Base-by-base conservation (phyloP, 2,797 vertebrate genomes). In the Cottoperca gobio region DNA sequence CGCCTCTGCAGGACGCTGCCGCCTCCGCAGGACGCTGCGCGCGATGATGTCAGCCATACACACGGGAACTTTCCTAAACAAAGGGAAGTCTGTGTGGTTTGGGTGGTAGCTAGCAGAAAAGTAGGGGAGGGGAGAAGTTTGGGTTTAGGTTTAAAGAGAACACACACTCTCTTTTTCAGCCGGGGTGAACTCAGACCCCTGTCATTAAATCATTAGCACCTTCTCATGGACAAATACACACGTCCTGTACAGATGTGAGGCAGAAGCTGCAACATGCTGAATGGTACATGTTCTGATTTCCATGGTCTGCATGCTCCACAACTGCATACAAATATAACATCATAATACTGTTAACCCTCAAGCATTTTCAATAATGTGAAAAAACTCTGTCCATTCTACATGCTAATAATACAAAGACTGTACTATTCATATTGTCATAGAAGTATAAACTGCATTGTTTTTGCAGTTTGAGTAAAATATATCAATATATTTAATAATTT, bases 21-120 rank as follows among this genome's bases (percentile, higher is more conserved):
- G 91, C 91, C 93, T 92, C 89, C 86, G 80, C 90, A 82, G 80
- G 77, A 90, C 76, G 76, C 79, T 63, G 82, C 48, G 68, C 69
- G 54, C 75, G 46, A 91, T 96, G 94, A 95, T 95, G 95, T 95
- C 94, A 95, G 89, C 64, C 71, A 70, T 69, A 79, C 89, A 93
- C 91, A 91, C 89, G 83, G 90, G 93, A 94, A 92, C 92, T 89
- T 91, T 92, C 90, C 92, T 91, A 93, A 94, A 95, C 94, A 95
- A 95, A 95, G 94, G 90, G 86, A 92, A 86, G 94, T 93, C 93
- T 95, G 93, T 95, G 92, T 77, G 84, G 86, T 87, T 85, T 90
- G 86, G 91, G 86, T 84, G 89, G 91, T 90, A 91, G 91, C 91
- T 85, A 91, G 79, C 74, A 84, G 65, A 73, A 58, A 71, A 72